Evolutionary conservation across 2,888 invertebrate genomes (phyloP), one percentile per base, ranked within the genome.

Genomic region (Drosophila algonquin): DNA sequence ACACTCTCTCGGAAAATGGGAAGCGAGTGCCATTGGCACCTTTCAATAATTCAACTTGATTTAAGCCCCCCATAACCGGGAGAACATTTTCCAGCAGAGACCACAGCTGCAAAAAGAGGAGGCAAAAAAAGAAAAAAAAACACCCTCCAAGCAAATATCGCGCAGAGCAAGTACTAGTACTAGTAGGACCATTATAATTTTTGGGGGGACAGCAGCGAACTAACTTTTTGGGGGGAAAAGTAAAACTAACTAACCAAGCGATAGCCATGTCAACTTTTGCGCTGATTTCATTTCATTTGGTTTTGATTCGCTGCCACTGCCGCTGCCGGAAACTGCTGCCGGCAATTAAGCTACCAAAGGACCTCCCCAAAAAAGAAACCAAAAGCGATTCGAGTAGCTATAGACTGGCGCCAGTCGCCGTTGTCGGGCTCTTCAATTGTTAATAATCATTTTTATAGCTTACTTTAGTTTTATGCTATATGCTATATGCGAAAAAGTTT

Each of bases 401-500:
- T 35, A 52, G 54, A 44, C 68, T 76, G 76, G 77, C 77, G 74
- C 77, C 89, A 83, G 84, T 85, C 77, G 40, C 40, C 40, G 12
- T 35, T 40, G 40, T 8, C 68, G 65, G 81, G 74, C 82, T 86
- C 82, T 77, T 86, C 89, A 89, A 87, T 89, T 84, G 87, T 87
- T 82, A 84, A 89, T 87, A 88, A 88, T 89, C 80, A 88, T 87
- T 87, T 87, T 87, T 87, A 87, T 87, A 72, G 84, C 87, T 78
- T 62, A 74, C 80, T 82, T 80, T 88, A 79, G 81, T 89, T 85
- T 89, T 84, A 87, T 84, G 85, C 77, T 79, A 75, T 83, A 86
- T 81, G 76, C 76, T 79, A 76, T 83, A 86, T 81, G 76, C 76
- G 85, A 78, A 83, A 88, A 87, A 67, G 80, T 78, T 75, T 74